Conservation (phyloP, 2,888 invertebrate genomes). For the Chalcis sispes region DNA sequence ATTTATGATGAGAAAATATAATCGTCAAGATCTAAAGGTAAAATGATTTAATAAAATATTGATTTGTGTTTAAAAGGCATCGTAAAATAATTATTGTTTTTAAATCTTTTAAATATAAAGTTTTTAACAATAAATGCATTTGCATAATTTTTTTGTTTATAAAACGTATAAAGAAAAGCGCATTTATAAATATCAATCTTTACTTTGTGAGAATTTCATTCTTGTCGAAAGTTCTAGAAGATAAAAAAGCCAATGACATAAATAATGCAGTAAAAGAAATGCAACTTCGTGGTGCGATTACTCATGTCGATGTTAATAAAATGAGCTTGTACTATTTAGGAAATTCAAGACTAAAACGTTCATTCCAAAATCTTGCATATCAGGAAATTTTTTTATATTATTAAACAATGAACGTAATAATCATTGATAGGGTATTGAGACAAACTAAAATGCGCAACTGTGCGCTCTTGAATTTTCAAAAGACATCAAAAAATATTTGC, state of each 20-base stretch:
- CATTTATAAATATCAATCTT: too few relatives aligned
- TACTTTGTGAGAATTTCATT: too few relatives aligned
- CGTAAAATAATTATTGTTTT: too few relatives aligned
- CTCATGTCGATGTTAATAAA: slow-evolving; percentile 57
- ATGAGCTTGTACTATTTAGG: slow-evolving; percentile 64
- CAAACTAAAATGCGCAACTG: slow-evolving; percentile 9
- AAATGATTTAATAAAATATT: too few relatives aligned
- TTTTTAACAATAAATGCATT: too few relatives aligned
- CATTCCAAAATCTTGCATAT: slow-evolving; percentile 63
- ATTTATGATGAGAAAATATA: too few relatives aligned
- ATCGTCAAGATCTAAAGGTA: too few relatives aligned
- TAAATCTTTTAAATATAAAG: too few relatives aligned
- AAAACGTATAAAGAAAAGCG: too few relatives aligned
- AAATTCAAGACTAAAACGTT: slow-evolving; percentile 64
- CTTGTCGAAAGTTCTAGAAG: too few relatives aligned
- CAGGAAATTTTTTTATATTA: slow-evolving; percentile 62
- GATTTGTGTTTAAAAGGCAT: too few relatives aligned
- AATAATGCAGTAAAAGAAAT: slow-evolving; percentile 2
- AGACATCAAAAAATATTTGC: background rate
- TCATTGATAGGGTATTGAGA: slow-evolving; percentile 35
- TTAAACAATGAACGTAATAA: slow-evolving; percentile 40
- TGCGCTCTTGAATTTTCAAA: slow-evolving; percentile 34
- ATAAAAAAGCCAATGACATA: background rate
- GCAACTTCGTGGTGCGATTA: slow-evolving; percentile 47
- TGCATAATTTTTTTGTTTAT: too few relatives aligned